Base-by-base conservation (phyloP, 2,797 vertebrate species). In the Cuculus canorus region DNA sequence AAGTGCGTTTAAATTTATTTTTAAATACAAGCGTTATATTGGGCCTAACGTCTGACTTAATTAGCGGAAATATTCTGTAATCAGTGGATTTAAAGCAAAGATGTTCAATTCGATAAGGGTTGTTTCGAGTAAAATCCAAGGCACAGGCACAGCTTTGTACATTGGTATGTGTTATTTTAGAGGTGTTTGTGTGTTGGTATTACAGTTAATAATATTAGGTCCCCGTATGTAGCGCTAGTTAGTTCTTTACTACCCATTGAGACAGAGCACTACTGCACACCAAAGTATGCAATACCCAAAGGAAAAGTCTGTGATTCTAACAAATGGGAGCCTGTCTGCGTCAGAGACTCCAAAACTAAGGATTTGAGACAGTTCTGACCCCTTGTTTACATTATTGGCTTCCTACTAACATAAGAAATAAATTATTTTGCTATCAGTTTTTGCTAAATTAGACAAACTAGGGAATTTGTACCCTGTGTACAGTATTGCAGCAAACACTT, bases 201-300 rank as follows among this genome's bases (percentile, higher is more conserved):
- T 97, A 90, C 54, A 86, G 95, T 92, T 94, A 82, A 91, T 93
- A 45, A 94, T 90, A 84, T 96, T 96, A 97, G 96, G 48, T 96
- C 93, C 93, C 97, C 96, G 84, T 97, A 94, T 96, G 97, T 97
- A 95, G 97, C 95, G 91, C 94, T 97, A 96, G 96, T 96, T 95
- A 96, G 90, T 96, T 97, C 97, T 95, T 97, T 95, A 97, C 93
- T 91, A 95, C 97, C 97, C 97, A 97, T 96, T 97, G 97, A 98
- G 97, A 97, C 97, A 94, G 96, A 98, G 98, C 97, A 98, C 97
- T 97, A 97, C 97, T 98, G 97, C 98, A 97, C 98, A 98, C 98
- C 98, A 98, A 98, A 98, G 98, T 97, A 98, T 97, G 97, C 97
- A 97, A 97, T 97, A 96, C 97, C 98, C 97, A 98, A 98, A 98